Percentiles rank a stretch among this genome's conserved stretches.
Evolutionary conservation across 2,888 invertebrate species (phyloP).

Genomic region (Conops quadrifasciatus): DNA sequence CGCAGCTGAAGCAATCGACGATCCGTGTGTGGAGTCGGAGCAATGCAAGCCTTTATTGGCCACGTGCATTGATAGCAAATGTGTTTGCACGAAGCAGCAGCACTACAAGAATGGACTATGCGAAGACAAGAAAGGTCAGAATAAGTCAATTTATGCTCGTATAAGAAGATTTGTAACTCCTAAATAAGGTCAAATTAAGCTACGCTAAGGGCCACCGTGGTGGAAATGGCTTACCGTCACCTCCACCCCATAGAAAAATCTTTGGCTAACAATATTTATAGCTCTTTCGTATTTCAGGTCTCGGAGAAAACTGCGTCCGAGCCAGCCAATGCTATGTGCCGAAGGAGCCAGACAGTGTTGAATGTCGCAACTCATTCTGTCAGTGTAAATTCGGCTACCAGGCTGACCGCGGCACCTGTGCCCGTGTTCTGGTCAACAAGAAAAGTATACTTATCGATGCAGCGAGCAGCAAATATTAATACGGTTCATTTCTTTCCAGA

Average conservation of each 20-base stretch:
- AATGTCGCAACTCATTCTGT: slow-evolving; percentile 63
- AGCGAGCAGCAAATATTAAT: background rate
- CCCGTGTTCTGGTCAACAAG: slow-evolving; percentile 58
- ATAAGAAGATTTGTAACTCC: too few species aligned
- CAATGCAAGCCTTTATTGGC: slow-evolving; percentile 63
- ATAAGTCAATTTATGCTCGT: slow-evolving; percentile 5
- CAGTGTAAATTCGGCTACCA: slow-evolving; percentile 61
- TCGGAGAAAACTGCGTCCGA: slow-evolving; percentile 56
- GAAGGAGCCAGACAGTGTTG: slow-evolving; percentile 58
- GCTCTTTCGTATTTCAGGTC: slow-evolving; percentile 43
- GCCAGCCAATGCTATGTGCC: slow-evolving; percentile 60
- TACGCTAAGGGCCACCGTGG: too few species aligned
- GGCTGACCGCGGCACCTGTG: slow-evolving; percentile 54
- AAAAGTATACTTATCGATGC: slow-evolving; percentile 52
- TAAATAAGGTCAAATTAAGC: too few species aligned
- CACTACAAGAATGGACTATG: slow-evolving; percentile 59
- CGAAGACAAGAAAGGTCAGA: slow-evolving; percentile 55
- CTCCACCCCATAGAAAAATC: too few species aligned
- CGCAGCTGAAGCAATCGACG: slow-evolving; percentile 58
- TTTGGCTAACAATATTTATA: too few species aligned
- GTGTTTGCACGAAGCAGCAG: slow-evolving; percentile 56
- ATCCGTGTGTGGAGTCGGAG: slow-evolving; percentile 60
- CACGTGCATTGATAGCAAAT: slow-evolving; percentile 58
- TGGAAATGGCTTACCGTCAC: too few species aligned
- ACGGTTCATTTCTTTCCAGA: slow-evolving; percentile 48